phyloP scores from a whole-genome alignment of 2,113 vertebrate genomes.

The Pongo abelii region DNA sequence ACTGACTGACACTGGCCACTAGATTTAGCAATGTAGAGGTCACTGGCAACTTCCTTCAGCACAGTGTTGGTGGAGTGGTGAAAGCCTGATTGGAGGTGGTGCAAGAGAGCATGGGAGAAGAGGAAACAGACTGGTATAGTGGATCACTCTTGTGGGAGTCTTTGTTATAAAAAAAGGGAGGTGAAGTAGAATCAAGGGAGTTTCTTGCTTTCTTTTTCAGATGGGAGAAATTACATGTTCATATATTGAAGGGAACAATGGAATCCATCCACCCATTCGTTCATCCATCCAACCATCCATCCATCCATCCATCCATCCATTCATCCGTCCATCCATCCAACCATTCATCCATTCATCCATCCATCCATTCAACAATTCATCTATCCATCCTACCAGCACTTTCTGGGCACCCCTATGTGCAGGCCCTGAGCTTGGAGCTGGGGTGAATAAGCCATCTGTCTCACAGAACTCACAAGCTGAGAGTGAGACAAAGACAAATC shows the following conservation, averaged over 20 bases:
- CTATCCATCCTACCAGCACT: not conserved
- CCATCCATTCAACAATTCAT: not conserved
- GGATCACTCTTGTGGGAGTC: not conserved
- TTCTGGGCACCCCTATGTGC: not conserved
- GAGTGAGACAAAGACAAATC: not conserved
- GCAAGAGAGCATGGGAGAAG: not conserved
- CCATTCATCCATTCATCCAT: too few relatives aligned
- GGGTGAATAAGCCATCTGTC: not conserved
- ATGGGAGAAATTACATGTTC: not conserved
- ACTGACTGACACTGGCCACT: not conserved
- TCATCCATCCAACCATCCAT: fast-evolving
- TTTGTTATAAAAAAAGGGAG: not conserved
- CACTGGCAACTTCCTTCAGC: not conserved
- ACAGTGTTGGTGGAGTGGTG: not conserved
- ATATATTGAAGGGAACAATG: not conserved
- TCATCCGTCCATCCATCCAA: not conserved
- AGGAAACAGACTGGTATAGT: not conserved
- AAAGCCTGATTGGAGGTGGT: not conserved
- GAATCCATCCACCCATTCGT: not conserved
- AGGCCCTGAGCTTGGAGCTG: not conserved
- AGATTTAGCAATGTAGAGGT: not conserved
- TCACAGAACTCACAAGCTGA: not conserved
- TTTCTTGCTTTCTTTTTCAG: not conserved
- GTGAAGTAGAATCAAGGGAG: not conserved
- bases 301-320: not conserved